Percentiles rank a stretch among this genome's conserved stretches.
Evolutionary conservation across 2,888 invertebrate genomes (phyloP).

Genomic region (Erebia epiphron): DNA sequence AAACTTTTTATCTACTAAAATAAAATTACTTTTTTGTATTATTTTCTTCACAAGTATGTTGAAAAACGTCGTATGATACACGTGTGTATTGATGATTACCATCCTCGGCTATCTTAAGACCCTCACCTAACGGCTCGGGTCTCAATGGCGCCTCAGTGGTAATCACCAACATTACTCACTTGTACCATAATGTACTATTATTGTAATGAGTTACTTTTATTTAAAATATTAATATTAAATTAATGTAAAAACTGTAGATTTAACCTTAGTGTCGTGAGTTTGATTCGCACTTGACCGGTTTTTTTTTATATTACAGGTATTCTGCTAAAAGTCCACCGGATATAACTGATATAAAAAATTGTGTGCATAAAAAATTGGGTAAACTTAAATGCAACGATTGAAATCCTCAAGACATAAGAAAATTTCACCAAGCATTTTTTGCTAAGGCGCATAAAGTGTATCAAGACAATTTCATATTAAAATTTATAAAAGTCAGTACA

Average conservation of each 20-base stretch:
- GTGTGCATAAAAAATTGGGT: constrained; percentile 26
- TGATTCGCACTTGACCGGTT: constrained; percentile 1
- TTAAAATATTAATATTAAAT: constrained; percentile 9
- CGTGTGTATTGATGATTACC: too few species aligned
- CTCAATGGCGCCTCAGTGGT: too few species aligned
- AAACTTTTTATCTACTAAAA: too few species aligned
- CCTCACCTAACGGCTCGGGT: too few species aligned
- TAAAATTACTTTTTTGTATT: too few species aligned
- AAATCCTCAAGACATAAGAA: constrained; percentile 35
- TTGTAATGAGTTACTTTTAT: background rate
- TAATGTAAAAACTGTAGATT: constrained; percentile 21
- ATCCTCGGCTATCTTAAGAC: too few species aligned
- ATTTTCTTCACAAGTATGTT: too few species aligned
- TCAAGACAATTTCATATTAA: constrained; percentile 40
- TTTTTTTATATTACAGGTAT: constrained; percentile 31
- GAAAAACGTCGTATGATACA: too few species aligned
- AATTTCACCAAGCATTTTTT: constrained; percentile 36
- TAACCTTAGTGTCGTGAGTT: constrained; percentile 1
- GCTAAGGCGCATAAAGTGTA: constrained; percentile 27
- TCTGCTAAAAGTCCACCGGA: constrained; percentile 31
- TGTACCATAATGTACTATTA: too few species aligned
- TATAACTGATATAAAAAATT: constrained; percentile 27
- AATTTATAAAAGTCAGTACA: constrained; percentile 36
- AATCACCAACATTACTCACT: too few species aligned
- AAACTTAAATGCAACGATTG: constrained; percentile 25